phyloP scores from a whole-genome alignment of 2,797 vertebrate species.

The Platyrinchus mystaceus region DNA sequence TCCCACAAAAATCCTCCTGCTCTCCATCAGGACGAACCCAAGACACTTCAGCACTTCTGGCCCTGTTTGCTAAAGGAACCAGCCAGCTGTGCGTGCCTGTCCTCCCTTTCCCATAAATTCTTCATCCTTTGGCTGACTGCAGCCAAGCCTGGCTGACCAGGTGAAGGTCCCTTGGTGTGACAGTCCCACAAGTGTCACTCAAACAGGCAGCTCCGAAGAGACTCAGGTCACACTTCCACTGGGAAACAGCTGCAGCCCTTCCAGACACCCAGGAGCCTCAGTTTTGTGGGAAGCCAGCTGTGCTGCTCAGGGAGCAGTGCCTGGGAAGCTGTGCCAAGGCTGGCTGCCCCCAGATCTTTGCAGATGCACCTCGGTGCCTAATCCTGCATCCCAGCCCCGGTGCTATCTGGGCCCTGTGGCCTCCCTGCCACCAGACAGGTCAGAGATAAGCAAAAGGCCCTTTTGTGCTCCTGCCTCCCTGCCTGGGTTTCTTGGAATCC shows the following conservation, averaged over 20 bases:
- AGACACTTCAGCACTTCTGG: neutral
- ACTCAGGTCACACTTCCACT: neutral
- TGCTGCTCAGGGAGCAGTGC: fast-evolving
- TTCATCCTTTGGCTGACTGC: neutral
- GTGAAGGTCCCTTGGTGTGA: neutral
- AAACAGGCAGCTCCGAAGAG: neutral
- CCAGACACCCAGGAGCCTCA: neutral
- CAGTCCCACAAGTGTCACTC: neutral
- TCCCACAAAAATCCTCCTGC: slow-evolving; percentile 9
- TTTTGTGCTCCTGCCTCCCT: neutral
- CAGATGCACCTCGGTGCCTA: neutral
- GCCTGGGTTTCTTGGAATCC: slow-evolving; percentile 41
- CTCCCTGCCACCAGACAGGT: neutral
- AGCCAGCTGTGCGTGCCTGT: neutral
- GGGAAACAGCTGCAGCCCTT: neutral
- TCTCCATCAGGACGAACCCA: neutral
- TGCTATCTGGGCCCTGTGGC: slow-evolving; percentile 1
- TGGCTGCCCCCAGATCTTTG: neutral
- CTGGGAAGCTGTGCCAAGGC: neutral
- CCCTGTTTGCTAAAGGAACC: neutral
- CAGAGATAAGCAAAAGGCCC: slow-evolving; percentile 53
- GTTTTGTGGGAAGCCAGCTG: neutral
- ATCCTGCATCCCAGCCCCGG: slow-evolving; percentile 35
- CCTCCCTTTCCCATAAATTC: neutral
- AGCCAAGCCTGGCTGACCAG: neutral